Percentiles rank a stretch among this genome's conserved stretches.
Conservation (phyloP, 2,888 invertebrate species). For the Aphidius colemani region DNA sequence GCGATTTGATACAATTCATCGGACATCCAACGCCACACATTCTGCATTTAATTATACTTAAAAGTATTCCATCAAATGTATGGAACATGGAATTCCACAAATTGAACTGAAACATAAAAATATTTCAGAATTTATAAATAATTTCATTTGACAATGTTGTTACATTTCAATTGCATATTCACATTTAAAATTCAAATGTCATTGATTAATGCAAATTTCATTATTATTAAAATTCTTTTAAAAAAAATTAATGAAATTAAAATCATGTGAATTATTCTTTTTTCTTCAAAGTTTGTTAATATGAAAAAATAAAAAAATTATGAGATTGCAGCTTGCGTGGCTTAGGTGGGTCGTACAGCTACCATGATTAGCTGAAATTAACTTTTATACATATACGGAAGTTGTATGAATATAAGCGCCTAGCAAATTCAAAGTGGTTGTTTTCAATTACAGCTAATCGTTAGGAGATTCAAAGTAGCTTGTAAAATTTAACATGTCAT, state of each 20-base stretch:
- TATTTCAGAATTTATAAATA: no score
- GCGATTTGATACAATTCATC: no score
- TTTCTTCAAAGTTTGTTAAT: not conserved
- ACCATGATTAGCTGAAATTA: slow-evolving; percentile 29
- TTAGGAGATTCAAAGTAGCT: slow-evolving; percentile 24
- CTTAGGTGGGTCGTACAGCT: slow-evolving; percentile 23
- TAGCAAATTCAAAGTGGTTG: slow-evolving; percentile 26
- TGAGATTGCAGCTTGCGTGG: not conserved
- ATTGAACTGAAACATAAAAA: no score
- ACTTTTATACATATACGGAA: slow-evolving; percentile 26
- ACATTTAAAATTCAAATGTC: no score
- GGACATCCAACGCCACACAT: no score
- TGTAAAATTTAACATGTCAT: slow-evolving; percentile 25
- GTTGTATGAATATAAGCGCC: slow-evolving; percentile 21
- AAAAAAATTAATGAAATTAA: not conserved
- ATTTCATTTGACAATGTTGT: no score
- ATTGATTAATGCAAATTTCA: no score
- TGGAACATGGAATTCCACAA: no score
- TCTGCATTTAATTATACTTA: no score
- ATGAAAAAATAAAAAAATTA: not conserved
- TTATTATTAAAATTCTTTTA: not conserved
- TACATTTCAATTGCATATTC: no score
- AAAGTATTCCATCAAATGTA: no score
- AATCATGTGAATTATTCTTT: not conserved
- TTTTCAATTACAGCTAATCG: slow-evolving; percentile 31